A percentile compares a stretch with the other conserved stretches of the same genome.
phyloP scores from a whole-genome alignment of 1,140 invertebrate species.

The Scaptomyza hsui region DNA sequence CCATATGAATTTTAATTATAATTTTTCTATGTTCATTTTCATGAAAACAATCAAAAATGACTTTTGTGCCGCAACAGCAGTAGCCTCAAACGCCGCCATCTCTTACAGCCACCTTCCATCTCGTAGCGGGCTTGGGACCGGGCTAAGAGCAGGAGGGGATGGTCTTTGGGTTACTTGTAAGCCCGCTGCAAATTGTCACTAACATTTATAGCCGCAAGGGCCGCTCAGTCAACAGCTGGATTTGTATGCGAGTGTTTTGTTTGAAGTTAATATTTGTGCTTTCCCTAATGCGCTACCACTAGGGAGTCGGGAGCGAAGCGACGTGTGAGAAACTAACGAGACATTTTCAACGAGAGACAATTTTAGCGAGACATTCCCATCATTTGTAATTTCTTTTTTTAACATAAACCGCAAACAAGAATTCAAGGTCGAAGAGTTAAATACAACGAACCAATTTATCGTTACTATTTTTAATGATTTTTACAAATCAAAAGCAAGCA shows the following conservation, averaged over 20 bases:
- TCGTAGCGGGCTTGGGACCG: background rate
- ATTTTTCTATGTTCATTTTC: conserved; percentile 83
- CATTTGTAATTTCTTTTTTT: no score
- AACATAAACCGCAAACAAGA: no score
- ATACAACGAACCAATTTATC: no score
- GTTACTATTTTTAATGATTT: no score
- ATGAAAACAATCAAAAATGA: conserved; percentile 82
- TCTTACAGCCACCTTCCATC: conserved; percentile 4
- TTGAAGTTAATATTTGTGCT: conserved; percentile 31
- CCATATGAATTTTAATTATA: conserved; percentile 82
- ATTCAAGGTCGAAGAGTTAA: no score
- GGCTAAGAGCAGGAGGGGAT: background rate
- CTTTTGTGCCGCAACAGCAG: conserved; percentile 62
- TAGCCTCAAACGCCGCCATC: conserved; percentile 12
- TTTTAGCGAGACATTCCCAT: no score
- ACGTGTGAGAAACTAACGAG: background rate
- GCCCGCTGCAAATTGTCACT: conserved; percentile 71
- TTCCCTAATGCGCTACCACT: conserved; percentile 2
- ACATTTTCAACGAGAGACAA: no score
- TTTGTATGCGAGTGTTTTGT: conserved; percentile 26
- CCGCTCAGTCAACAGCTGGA: conserved; percentile 37
- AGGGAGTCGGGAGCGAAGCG: background rate
- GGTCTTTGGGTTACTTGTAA: conserved; percentile 24
- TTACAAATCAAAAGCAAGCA: no score
- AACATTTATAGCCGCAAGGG: conserved; percentile 67